Conservation (phyloP, 1,140 invertebrate species). For the Drosophila kikkawai region DNA sequence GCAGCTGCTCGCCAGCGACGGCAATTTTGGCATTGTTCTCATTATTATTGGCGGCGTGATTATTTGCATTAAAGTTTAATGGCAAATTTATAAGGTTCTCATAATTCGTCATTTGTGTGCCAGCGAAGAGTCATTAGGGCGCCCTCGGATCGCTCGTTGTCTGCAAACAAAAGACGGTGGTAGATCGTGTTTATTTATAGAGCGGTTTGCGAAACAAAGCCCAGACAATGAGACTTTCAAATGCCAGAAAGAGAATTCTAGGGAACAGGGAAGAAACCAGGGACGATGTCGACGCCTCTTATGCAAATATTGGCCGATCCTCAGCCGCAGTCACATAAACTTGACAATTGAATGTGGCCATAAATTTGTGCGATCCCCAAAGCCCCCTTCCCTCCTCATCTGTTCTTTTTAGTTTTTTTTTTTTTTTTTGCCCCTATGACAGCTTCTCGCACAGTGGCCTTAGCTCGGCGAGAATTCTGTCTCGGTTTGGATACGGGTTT, state of each 20-base stretch:
- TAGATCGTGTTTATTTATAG: conserved; percentile 40
- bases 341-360: conserved; percentile 80
- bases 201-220: conserved; percentile 17
- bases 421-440: not conserved
- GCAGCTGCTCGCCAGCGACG: conserved; percentile 65
- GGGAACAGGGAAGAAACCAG: conserved; percentile 42
- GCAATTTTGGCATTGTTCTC: conserved; percentile 76
- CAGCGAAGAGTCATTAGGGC: conserved; percentile 53
- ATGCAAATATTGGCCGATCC: conserved; percentile 68
- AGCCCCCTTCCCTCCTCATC: not conserved
- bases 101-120: conserved; percentile 85
- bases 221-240: conserved; percentile 73
- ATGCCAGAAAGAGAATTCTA: conserved; percentile 64
- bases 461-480: conserved; percentile 59
- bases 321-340: conserved; percentile 74
- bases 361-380: conserved; percentile 62
- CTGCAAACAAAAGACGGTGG: conserved; percentile 50
- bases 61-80: conserved; percentile 82
- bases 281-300: conserved; percentile 58
- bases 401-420: not conserved
- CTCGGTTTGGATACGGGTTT: conserved; percentile 9
- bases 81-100: conserved; percentile 84
- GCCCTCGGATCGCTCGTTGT: conserved; percentile 42
- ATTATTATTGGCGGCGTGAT: conserved; percentile 68
- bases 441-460: conserved; percentile 53